Evolutionary conservation across 2,113 vertebrate genomes (phyloP).

Genomic region (Hipposideros armiger): DNA sequence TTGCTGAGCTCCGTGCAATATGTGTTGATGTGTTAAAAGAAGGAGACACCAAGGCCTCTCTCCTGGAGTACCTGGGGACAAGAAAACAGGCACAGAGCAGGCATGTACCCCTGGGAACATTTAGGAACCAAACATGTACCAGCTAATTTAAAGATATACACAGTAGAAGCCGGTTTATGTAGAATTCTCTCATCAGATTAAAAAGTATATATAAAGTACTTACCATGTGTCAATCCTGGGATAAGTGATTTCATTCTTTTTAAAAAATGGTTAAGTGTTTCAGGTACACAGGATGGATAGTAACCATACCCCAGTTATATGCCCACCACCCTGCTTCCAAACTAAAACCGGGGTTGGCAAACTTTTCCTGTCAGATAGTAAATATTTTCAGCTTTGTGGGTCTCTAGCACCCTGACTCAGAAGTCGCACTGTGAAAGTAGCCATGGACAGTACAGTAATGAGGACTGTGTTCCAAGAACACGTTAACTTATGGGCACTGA

Average conservation of each 20-base stretch:
- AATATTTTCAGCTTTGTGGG: background rate
- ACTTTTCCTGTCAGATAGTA: background rate
- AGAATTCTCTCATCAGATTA: background rate
- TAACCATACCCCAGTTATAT: no score
- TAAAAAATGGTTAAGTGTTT: background rate
- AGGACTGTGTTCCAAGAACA: background rate
- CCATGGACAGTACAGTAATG: rapidly evolving
- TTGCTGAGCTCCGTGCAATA: background rate
- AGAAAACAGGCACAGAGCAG: background rate
- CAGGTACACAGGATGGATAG: background rate
- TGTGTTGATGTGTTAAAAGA: background rate
- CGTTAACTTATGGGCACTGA: no score
- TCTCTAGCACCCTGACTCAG: background rate
- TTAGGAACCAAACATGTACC: background rate
- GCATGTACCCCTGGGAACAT: background rate
- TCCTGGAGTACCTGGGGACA: background rate
- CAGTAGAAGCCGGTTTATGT: background rate
- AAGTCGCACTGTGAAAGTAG: background rate
- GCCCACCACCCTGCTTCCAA: background rate
- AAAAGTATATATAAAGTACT: background rate
- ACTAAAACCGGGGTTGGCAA: background rate
- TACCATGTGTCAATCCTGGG: background rate
- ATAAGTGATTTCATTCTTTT: background rate
- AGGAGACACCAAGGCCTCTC: rapidly evolving
- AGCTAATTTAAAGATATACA: background rate